Base-by-base conservation (phyloP, 2,888 invertebrate genomes). In the Calephelis perditalis region DNA sequence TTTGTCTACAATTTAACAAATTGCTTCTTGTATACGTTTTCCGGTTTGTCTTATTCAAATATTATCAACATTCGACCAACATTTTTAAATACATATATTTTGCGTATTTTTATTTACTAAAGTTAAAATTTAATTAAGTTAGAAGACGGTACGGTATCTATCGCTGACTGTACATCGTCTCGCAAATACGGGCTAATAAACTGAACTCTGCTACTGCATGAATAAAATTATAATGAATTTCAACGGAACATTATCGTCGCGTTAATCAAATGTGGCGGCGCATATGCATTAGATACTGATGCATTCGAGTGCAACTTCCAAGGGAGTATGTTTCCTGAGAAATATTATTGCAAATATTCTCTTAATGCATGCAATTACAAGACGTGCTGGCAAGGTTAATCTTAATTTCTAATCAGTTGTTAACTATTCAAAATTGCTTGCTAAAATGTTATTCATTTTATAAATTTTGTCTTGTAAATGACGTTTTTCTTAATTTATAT, bases 211-310 rank as follows among this genome's bases (percentile, higher is more conserved):
- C 64, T 69, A 64, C 66, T 70, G 64, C 76, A 81, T 84, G 84
- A 85, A 86, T 86, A 85, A 83, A 85, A 85, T 86, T 79, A 82
- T 84, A 82, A 85, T 85, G 79, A 82, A 85, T 86, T 80, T 81
- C 76, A 72, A 70, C 69, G 72, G 69, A 72, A 75, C 74, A 77
- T 75, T 78, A 79, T 77, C 74, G 71, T 73, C 67, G 72, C 75
- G 73, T 73, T 79, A 76, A 79, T 79, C 79, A 79, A 79, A 79
- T 75, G 75, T 75, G 74, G 72, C 72, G 69, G 71, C 73, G 73
- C 72, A 74, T 78, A 78, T 82, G 80, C 81, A 82, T 78, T 73
- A 70, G 71, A 65, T 71, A 63, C 70, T 67, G 71, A 67, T 69
- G 66, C 67, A 68, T 59, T 65, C 40, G 63, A 62, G 59, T 60